Evolutionary conservation across 2,888 invertebrate species (phyloP), one percentile per base, ranked within the genome.

Genomic region (Frankliniella intonsa): DNA sequence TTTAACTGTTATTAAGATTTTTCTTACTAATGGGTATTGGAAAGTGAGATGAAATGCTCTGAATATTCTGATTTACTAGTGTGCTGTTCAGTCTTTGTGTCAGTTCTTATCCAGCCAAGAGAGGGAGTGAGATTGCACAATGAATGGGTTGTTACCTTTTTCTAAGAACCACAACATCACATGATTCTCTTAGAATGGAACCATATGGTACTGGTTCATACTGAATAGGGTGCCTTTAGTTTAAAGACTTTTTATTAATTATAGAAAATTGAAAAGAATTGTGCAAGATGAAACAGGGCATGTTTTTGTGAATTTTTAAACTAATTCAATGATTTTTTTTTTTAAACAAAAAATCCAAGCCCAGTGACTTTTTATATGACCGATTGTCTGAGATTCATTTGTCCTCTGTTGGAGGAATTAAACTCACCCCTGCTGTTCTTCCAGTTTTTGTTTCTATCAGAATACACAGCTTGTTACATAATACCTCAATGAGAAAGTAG

Each of bases 191-290:
- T 76, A 76, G 22, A 12, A 76, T 76, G 25, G 25, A 25, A 76
- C 69, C 69, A 76, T 76, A 8, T 55, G 25, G 22, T 25, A 76
- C 25, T 22, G 69, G 22, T 76, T 76, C 69, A 25, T 25, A 76
- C 69, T 76, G 69, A 76, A 76, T 76, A 25, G 69, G 69, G 69
- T 76, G 69, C 69, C 69, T 76, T 76, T 76, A 76, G 69, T 76
- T 76, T 76, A 76, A 76, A 76, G 69, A 76, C 69, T 76, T 76
- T 76, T 69, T 76, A 22, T 25, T 76, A 76, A 76, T 22, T 25
- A 76, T 76, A 76, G 69, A 25, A 76, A 76, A 76, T 76, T 76
- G 62, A 76, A 25, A 76, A 76, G 22, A 76, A 76, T 25, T 76
- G 22, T 76, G 69, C 69, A 22, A 25, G n/a, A 25, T 76, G 69